Conservation (phyloP, 2,113 vertebrate genomes). For the Stictonetta naevosa region DNA sequence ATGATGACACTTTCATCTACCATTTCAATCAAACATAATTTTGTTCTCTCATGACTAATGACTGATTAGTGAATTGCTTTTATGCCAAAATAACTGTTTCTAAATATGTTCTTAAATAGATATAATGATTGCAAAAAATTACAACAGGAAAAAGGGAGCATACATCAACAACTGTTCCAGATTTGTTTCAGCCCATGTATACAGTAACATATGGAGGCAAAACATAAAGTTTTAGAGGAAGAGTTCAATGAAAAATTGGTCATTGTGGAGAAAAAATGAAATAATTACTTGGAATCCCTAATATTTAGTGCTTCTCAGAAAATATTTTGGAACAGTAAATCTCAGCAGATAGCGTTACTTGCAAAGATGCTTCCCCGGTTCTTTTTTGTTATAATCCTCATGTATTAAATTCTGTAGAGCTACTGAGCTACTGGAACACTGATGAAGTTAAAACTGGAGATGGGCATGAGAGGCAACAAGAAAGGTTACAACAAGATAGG, state of each 20-base stretch:
- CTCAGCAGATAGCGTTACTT: neutral
- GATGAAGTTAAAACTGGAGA: neutral
- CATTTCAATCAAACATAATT: slow-evolving; percentile 56
- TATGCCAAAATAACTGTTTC: slow-evolving; percentile 57
- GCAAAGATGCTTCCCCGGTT: neutral
- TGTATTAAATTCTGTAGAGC: neutral
- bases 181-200: neutral
- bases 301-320: neutral
- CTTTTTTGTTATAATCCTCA: neutral
- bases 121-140: slow-evolving; percentile 42
- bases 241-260: neutral
- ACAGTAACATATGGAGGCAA: slow-evolving; percentile 10
- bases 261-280: neutral
- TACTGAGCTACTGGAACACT: neutral
- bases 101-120: slow-evolving; percentile 49
- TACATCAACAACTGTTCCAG: neutral
- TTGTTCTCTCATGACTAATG: slow-evolving; percentile 22
- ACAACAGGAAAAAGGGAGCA: neutral
- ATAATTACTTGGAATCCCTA: neutral
- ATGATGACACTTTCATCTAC: slow-evolving; percentile 5
- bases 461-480: neutral
- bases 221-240: slow-evolving; percentile 29
- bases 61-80: slow-evolving; percentile 58
- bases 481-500: neutral
- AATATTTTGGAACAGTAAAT: neutral